A percentile compares a stretch with the other conserved stretches of the same genome.
phyloP scores from a whole-genome alignment of 2,113 vertebrate genomes.

The Cyphomyrus plagiostoma region DNA sequence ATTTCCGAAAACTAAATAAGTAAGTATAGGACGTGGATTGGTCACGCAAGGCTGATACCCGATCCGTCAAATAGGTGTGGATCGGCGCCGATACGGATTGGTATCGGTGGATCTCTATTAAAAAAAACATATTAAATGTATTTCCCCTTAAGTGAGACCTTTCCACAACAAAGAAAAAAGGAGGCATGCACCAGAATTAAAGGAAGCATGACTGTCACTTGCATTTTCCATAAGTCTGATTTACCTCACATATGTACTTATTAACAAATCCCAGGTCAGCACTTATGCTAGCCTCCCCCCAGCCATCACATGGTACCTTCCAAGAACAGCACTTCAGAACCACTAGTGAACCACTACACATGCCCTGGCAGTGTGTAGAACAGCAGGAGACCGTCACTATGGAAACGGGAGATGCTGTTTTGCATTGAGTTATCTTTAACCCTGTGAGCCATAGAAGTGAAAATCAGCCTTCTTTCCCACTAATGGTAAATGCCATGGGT shows the following conservation, averaged over 20 bases:
- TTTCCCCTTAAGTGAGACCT: neutral
- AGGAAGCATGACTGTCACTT: neutral
- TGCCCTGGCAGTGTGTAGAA: neutral
- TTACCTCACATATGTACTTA: neutral
- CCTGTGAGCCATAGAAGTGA: neutral
- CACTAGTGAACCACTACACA: neutral
- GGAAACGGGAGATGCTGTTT: neutral
- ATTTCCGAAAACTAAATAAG: too few relatives aligned
- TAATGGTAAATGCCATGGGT: neutral
- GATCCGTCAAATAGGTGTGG: too few relatives aligned
- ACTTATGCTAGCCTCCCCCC: neutral
- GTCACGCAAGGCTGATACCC: too few relatives aligned
- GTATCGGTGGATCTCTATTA: too few relatives aligned
- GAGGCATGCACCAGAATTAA: neutral
- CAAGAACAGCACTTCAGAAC: constrained; percentile 1
- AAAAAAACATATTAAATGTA: neutral
- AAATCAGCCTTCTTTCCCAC: neutral
- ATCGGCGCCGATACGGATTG: too few relatives aligned
- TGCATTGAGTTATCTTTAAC: neutral
- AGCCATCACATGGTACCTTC: neutral
- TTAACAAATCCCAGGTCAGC: neutral
- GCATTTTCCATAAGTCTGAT: neutral
- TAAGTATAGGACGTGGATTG: too few relatives aligned
- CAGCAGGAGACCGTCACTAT: neutral
- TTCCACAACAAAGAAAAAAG: neutral